Base-by-base conservation (phyloP, 2,888 invertebrate genomes). In the Spilarctia lutea region DNA sequence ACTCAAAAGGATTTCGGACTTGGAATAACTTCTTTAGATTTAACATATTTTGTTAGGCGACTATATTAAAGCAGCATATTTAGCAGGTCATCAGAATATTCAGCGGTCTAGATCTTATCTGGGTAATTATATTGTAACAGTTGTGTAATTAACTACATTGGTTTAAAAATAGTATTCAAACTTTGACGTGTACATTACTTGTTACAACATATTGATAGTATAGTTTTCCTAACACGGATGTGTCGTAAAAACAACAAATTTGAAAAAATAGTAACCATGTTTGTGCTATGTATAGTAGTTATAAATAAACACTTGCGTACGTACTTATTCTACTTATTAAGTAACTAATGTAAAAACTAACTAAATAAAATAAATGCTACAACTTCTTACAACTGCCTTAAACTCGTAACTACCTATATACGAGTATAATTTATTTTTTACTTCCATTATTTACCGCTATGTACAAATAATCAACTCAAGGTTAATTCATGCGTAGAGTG, bases 381-480 rank as follows among this genome's bases (percentile, higher is more conserved):
- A 71, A 63, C 71, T 39, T 6, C 39, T 39, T 39, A 39, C 3
- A 39, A 63, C 30, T 24, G 20, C 39, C 39, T 39, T 63, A 63
- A 63, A 16, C 0, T 30, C 18, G 11, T 63, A 18, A 30, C 60
- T 63, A 63, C 30, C 18, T 63, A 18, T n/a, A n/a, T n/a, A n/a
- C n/a, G n/a, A n/a, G n/a, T n/a, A n/a, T 30, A 63, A 30, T 42
- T 70, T 45, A 63, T 71, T 63, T 63, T 71, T 63, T 63, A 16
- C 30, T 42, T 35, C 20, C 20, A 27, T 24, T 63, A 11, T 11
- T 11, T 27, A 56, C 27, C 35, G 16, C 27, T 48, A 48, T 18
- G 27, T 6, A 60, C n/a, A 35, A 63, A 11, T 27, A 70, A 63
- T 27, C 42, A 45, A 63, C 39, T 60, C 70, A 42, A 63, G 60